These are phyloP conservation scores for Drosophila chauvacae DNA, from an alignment of 1,140 invertebrate genomes.

Conservation along the genomic window DNA sequence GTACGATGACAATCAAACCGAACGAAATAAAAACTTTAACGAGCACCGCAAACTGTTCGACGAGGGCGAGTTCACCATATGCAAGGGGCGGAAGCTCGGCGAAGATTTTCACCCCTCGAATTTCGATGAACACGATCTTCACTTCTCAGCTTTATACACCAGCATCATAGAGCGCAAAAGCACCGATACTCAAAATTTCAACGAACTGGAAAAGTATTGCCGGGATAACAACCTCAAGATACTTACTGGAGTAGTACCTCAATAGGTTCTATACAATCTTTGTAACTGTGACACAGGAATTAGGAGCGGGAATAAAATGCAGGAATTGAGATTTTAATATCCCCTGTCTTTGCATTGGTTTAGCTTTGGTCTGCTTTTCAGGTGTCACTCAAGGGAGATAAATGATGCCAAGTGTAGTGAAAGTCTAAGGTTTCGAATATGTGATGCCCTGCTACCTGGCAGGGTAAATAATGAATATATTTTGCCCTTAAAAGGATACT, in stretches of 20 bases:
- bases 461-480: not conserved
- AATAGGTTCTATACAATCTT: not conserved
- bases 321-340: not conserved
- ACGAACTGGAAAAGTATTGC: not conserved
- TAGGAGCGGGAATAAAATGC: conserved; percentile 9
- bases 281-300: not conserved
- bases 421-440: not conserved
- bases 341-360: not conserved
- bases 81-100: conserved; percentile 33
- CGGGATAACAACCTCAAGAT: not conserved
- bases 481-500: not conserved
- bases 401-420: conserved; percentile 19
- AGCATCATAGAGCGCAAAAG: not conserved
- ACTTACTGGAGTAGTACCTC: not conserved
- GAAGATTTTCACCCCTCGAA: not conserved
- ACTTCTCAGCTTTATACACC: not conserved
- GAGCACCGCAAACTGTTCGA: conserved; percentile 27
- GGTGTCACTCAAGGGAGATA: conserved; percentile 12
- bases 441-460: not conserved
- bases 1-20: not conserved
- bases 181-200: not conserved
- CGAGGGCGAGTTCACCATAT: conserved; percentile 31
- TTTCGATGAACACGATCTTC: not conserved
- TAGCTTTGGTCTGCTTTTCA: not conserved
- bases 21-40: not conserved